A percentile compares a stretch with the other conserved stretches of the same genome.
phyloP scores from a whole-genome alignment of 2,113 vertebrate genomes.

The Diadophis punctatus region DNA sequence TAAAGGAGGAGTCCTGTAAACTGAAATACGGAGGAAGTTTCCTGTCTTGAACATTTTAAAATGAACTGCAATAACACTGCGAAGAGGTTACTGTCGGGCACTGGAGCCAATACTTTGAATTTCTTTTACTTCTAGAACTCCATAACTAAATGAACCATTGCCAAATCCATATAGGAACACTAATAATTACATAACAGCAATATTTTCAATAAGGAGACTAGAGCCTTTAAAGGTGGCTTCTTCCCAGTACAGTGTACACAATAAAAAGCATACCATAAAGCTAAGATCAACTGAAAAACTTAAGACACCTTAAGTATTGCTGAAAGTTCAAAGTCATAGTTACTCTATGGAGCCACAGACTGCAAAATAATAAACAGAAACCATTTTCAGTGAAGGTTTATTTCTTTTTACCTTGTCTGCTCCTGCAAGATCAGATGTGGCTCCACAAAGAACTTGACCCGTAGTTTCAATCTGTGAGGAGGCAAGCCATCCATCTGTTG shows the following conservation, averaged over 20 bases:
- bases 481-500: constrained; percentile 94
- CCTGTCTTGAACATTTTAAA: constrained; percentile 60
- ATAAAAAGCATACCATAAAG: neutral
- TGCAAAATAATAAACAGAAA: neutral
- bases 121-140: constrained; percentile 17
- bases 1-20: constrained; percentile 65
- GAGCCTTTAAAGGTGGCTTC: neutral
- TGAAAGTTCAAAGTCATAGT: neutral
- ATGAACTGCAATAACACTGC: constrained; percentile 87
- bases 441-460: constrained; percentile 98
- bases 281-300: neutral
- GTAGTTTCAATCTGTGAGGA: constrained; percentile 88
- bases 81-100: constrained; percentile 86
- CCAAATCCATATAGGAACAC: neutral
- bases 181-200: neutral
- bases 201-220: neutral
- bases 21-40: constrained; percentile 69
- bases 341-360: neutral
- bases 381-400: neutral
- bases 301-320: neutral
- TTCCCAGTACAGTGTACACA: neutral
- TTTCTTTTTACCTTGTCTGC: constrained; percentile 84
- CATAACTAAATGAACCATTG: neutral
- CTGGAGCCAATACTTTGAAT: constrained; percentile 24
- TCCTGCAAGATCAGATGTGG: constrained; percentile 97